Evolutionary conservation across 1,140 invertebrate genomes (phyloP), one percentile per base, ranked within the genome.

Genomic region (Papilio glaucus): DNA sequence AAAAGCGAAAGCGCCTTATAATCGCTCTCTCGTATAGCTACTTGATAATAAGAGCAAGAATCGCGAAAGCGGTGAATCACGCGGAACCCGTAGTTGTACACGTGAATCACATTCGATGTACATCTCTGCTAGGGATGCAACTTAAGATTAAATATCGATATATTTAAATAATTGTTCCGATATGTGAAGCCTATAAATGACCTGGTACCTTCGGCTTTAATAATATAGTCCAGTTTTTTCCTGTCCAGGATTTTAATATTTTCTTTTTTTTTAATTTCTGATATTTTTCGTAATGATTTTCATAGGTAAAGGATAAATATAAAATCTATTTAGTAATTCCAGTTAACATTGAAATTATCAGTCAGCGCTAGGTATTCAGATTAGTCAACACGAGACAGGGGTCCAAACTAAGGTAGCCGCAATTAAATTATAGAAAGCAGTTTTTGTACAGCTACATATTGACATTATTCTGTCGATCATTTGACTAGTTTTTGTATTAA

Each of bases 1-100:
- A 69, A 69, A 69, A 69, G 67, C 67, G 67, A 69, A 69, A 69
- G 67, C 67, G 67, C 67, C 67, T 69, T 69, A 53, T 69, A 63
- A 63, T 37, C n/a, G 33, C 29, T 69, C 67, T 39, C 67, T 26
- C 41, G 67, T 49, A 69, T 53, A 26, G 61, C 61, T 39, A 33
- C 67, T 69, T 53, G n/a, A 69, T 53, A 69, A 69, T 69, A 69
- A 33, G 61, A 63, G 67, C 67, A 49, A 49, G 67, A 69, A 69
- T 53, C 39, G 81, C 75, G 84, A 86, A 87, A 86, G 83, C 83
- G 79, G 73, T 89, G 85, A 89, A 77, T 89, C 85, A 87, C 77
- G 78, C 80, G 78, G 76, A 80, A 80, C 72, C 65, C 65, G 72
- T 72, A 71, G 39, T 72, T 60, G 49, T 39, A 41, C 69, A 77